Percentiles rank a stretch among this genome's conserved stretches.
Evolutionary conservation across 2,113 vertebrate genomes (phyloP).

Genomic region (Corapipo altera): DNA sequence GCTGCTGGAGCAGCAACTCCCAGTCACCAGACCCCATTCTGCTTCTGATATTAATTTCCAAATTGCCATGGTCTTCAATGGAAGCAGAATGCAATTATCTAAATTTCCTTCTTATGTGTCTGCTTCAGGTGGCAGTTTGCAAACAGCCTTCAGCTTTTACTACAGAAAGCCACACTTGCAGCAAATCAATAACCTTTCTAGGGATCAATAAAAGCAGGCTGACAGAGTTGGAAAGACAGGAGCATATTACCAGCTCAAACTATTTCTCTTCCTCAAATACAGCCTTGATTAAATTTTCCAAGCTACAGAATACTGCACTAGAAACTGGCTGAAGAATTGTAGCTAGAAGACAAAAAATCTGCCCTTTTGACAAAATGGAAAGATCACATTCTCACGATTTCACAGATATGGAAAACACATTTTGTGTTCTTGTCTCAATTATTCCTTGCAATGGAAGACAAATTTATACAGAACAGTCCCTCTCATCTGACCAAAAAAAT

Average conservation of each 20-base stretch:
- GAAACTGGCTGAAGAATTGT: background rate
- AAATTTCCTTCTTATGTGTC: background rate
- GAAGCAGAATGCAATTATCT: background rate
- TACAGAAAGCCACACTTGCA: background rate
- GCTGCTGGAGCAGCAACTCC: background rate
- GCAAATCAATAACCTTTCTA: constrained; percentile 40
- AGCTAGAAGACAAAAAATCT: background rate
- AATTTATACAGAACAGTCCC: background rate
- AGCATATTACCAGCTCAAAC: background rate
- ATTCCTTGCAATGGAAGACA: background rate
- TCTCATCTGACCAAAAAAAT: constrained; percentile 6
- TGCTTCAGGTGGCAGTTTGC: constrained; percentile 24
- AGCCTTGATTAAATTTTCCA: constrained; percentile 1
- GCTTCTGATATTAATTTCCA: background rate
- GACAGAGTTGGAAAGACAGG: background rate
- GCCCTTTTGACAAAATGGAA: background rate
- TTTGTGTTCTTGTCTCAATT: background rate
- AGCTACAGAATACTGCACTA: background rate
- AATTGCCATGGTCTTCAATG: background rate
- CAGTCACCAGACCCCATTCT: background rate
- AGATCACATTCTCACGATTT: constrained; percentile 21
- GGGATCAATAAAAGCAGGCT: constrained; percentile 13
- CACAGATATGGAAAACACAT: constrained; percentile 42
- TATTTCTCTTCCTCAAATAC: constrained; percentile 26
- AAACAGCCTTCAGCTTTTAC: constrained; percentile 9